phyloP scores from a whole-genome alignment of 2,888 invertebrate genomes.

The Leucania comma region DNA sequence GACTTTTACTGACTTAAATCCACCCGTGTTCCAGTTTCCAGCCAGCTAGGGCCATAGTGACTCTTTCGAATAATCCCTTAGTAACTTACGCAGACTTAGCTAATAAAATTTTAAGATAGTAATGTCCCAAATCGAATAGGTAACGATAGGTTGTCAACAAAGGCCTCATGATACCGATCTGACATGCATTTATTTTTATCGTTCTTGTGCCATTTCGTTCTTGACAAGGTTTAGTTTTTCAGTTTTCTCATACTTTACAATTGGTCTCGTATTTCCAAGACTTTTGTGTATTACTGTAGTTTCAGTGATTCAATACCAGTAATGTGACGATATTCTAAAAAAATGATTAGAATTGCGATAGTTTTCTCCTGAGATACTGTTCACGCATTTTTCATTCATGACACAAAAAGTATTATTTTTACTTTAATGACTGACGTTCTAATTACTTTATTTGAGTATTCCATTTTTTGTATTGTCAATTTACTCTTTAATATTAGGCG shows the following conservation, averaged over 20 bases:
- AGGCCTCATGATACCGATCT: conserved; percentile 62
- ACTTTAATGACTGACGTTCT: conserved; percentile 61
- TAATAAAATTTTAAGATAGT: background rate
- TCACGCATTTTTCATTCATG: conserved; percentile 41
- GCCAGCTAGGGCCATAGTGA: background rate
- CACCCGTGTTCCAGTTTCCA: too few relatives aligned
- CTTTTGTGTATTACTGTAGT: conserved; percentile 3
- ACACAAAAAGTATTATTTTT: conserved; percentile 63
- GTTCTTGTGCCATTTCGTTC: conserved; percentile 66
- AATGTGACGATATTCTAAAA: background rate
- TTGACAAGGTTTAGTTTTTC: conserved; percentile 22
- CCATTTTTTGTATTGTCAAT: conserved; percentile 60
- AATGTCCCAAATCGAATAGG: conserved; percentile 38
- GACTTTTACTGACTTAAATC: too few relatives aligned
- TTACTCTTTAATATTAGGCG: conserved; percentile 47
- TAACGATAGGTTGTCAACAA: conserved; percentile 56
- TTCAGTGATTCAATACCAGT: conserved; percentile 8
- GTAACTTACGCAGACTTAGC: conserved; percentile 10
- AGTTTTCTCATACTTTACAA: conserved; percentile 1
- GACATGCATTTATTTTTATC: conserved; percentile 61
- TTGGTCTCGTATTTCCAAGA: conserved; percentile 1
- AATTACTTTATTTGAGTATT: conserved; percentile 57
- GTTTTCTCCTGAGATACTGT: conserved; percentile 28
- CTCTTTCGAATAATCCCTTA: background rate
- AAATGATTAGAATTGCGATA: conserved; percentile 1